phyloP scores from a whole-genome alignment of 2,797 vertebrate species.

The Neomorphus geoffroyi region DNA sequence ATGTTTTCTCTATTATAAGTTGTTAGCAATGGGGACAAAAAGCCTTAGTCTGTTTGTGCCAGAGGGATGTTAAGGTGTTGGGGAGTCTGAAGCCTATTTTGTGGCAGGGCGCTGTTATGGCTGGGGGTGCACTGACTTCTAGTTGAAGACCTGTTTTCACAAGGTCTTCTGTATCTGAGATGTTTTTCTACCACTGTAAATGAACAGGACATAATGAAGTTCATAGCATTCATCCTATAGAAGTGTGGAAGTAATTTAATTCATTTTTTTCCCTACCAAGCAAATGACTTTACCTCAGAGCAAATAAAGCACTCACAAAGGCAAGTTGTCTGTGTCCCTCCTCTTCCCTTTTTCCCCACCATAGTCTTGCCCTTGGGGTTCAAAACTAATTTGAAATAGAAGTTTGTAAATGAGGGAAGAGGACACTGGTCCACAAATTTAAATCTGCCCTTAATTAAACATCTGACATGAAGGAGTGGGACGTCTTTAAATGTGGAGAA shows the following conservation, averaged over 20 bases:
- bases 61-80: background rate
- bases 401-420: background rate
- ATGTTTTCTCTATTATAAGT: background rate
- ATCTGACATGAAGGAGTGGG: rapidly evolving
- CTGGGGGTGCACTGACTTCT: background rate
- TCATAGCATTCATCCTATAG: background rate
- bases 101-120: background rate
- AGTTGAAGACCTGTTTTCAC: background rate
- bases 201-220: background rate
- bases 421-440: background rate
- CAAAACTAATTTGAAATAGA: background rate
- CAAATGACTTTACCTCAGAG: background rate
- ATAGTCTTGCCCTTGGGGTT: background rate
- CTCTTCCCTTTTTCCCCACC: background rate
- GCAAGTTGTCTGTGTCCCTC: background rate
- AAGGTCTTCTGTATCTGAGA: background rate
- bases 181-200: background rate
- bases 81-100: background rate
- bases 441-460: background rate
- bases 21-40: background rate
- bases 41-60: background rate
- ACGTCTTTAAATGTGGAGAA: background rate
- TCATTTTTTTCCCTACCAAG: background rate
- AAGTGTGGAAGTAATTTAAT: background rate
- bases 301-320: background rate